Conservation (phyloP, 1,140 invertebrate genomes). For the Pseudachorutes palmiensis region DNA sequence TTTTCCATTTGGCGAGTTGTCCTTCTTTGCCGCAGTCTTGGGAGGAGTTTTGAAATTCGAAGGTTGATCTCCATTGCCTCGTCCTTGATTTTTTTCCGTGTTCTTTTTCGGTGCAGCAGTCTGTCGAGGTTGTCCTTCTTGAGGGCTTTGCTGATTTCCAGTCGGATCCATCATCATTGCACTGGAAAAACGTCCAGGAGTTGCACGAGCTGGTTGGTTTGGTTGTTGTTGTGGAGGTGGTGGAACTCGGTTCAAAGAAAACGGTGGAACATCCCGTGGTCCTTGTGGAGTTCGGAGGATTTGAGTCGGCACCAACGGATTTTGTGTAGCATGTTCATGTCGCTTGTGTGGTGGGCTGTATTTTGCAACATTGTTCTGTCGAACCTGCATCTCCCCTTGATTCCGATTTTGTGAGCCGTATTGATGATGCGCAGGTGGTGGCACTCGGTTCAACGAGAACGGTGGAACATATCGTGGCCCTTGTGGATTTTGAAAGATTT, state of each 20-base stretch:
- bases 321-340: background rate
- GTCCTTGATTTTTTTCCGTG: background rate
- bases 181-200: background rate
- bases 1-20: background rate
- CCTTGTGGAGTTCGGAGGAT: background rate
- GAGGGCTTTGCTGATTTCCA: background rate
- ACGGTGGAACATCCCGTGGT: background rate
- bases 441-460: background rate
- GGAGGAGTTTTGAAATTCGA: too few relatives aligned
- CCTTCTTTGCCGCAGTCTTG: background rate
- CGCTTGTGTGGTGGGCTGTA: background rate
- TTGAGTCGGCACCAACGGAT: background rate
- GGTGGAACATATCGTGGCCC: background rate
- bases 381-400: too few relatives aligned
- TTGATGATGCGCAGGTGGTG: background rate
- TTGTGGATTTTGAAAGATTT: background rate
- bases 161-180: background rate
- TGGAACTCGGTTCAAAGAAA: background rate
- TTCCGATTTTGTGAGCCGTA: too few relatives aligned
- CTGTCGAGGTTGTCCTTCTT: too few relatives aligned
- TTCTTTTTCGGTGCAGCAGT: background rate
- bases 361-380: too few relatives aligned
- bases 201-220: background rate
- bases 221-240: too few relatives aligned
- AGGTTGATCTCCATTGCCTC: background rate